phyloP scores from a whole-genome alignment of 2,797 vertebrate genomes.

The Ptychobarbus kaznakovi region DNA sequence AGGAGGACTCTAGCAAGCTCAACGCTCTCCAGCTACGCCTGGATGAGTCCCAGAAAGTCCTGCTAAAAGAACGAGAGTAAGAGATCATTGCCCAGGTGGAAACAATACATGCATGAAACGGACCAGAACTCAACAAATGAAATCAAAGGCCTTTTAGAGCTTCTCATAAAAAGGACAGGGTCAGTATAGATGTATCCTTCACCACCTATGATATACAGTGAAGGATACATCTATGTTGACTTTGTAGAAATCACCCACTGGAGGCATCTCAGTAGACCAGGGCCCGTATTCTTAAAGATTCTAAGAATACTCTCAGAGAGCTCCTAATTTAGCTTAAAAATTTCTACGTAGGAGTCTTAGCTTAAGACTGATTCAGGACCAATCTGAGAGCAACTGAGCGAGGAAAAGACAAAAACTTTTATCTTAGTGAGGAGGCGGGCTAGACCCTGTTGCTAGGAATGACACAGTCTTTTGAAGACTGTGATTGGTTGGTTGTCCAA shows the following conservation, averaged over 20 bases:
- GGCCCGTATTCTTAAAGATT: too few relatives aligned
- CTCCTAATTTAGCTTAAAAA: too few relatives aligned
- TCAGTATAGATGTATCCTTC: neutral
- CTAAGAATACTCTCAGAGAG: too few relatives aligned
- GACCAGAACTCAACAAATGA: neutral
- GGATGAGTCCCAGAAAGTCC: constrained; percentile 93
- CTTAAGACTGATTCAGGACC: too few relatives aligned
- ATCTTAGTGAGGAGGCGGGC: too few relatives aligned
- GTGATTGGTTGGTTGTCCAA: too few relatives aligned
- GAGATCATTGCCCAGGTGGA: constrained; percentile 51
- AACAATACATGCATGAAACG: neutral
- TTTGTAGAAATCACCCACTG: neutral
- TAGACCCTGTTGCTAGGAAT: too few relatives aligned
- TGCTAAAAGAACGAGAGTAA: constrained; percentile 88
- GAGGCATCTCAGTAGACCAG: neutral
- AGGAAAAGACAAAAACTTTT: too few relatives aligned
- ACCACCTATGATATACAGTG: neutral
- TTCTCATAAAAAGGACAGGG: neutral
- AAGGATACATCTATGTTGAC: neutral
- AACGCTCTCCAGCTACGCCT: constrained; percentile 88
- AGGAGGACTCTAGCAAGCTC: constrained; percentile 89
- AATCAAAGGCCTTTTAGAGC: neutral
- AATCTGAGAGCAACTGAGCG: too few relatives aligned
- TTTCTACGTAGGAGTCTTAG: too few relatives aligned
- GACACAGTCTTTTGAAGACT: too few relatives aligned